Conservation (phyloP, 2,113 vertebrate genomes). For the Plotosus lineatus region DNA sequence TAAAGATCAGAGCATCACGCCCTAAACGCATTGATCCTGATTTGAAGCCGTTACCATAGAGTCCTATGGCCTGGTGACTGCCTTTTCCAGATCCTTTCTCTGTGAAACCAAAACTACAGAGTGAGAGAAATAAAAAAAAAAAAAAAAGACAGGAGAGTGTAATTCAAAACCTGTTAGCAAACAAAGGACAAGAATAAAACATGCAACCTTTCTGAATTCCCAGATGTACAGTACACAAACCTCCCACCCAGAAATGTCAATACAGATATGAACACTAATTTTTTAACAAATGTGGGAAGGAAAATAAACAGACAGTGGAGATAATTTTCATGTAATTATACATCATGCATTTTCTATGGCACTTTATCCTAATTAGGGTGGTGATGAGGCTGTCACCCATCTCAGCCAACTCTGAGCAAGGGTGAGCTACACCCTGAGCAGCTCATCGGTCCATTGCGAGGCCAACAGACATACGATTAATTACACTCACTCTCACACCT, state of each 20-base stretch:
- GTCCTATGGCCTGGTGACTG: conserved; percentile 71
- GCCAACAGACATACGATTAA: too few relatives aligned
- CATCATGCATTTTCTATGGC: too few relatives aligned
- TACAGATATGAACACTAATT: neutral
- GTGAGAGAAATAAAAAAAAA: neutral
- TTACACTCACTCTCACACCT: too few relatives aligned
- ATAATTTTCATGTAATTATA: too few relatives aligned
- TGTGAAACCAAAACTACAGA: conserved; percentile 79
- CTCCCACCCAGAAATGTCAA: neutral
- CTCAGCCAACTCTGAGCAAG: too few relatives aligned
- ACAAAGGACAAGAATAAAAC: neutral
- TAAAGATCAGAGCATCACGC: conserved; percentile 81
- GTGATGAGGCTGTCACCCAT: too few relatives aligned
- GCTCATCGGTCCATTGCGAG: too few relatives aligned
- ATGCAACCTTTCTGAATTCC: neutral
- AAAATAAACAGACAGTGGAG: neutral
- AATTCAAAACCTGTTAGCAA: neutral
- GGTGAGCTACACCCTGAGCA: too few relatives aligned
- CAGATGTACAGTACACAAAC: neutral
- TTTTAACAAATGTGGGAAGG: neutral
- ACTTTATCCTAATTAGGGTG: too few relatives aligned
- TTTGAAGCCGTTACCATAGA: conserved; percentile 84
- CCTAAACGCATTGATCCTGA: conserved; percentile 81
- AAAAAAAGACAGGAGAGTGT: neutral
- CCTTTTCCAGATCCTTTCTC: conserved; percentile 73